A percentile compares a stretch with the other conserved stretches of the same genome.
Evolutionary conservation across 2,888 invertebrate genomes (phyloP).

Genomic region (Anodontia alba): DNA sequence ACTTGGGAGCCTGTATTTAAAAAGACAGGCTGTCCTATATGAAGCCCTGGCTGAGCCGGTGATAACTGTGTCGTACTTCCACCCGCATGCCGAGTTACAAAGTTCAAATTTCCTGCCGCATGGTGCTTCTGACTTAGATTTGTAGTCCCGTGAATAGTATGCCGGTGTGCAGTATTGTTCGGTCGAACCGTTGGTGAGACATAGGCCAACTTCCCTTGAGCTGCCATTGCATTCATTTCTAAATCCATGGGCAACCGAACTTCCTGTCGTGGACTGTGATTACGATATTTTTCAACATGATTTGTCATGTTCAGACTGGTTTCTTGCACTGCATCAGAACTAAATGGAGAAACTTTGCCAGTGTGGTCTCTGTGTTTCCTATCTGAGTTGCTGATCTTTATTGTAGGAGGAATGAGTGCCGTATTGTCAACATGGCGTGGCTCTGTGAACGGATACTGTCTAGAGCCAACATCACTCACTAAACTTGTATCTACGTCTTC

Average conservation of each 20-base stretch:
- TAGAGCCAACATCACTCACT: slow-evolving; percentile 55
- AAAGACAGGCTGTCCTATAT: slow-evolving; percentile 78
- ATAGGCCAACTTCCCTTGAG: slow-evolving; percentile 80
- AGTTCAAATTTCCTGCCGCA: slow-evolving; percentile 67
- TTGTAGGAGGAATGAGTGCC: slow-evolving; percentile 62
- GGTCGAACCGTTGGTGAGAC: slow-evolving; percentile 79
- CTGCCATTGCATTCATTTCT: slow-evolving; percentile 75
- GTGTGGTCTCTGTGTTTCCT: slow-evolving; percentile 60
- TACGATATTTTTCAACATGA: slow-evolving; percentile 55
- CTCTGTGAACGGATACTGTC: slow-evolving; percentile 37
- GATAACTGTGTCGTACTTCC: slow-evolving; percentile 75
- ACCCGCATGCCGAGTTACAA: slow-evolving; percentile 61
- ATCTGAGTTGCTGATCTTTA: slow-evolving; percentile 53
- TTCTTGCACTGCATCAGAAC: slow-evolving; percentile 68
- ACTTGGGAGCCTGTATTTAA: slow-evolving; percentile 76
- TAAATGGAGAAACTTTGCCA: slow-evolving; percentile 70
- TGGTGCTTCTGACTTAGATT: slow-evolving; percentile 63
- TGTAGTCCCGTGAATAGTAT: slow-evolving; percentile 62
- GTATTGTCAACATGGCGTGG: slow-evolving; percentile 45
- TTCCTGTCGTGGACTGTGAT: slow-evolving; percentile 70
- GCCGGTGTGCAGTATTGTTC: slow-evolving; percentile 61
- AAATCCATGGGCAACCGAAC: slow-evolving; percentile 72
- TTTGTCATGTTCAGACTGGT: slow-evolving; percentile 20
- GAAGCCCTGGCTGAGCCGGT: slow-evolving; percentile 73
- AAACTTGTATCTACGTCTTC: slow-evolving; percentile 72